Base-by-base conservation (phyloP, 2,888 invertebrate species). In the Podotricha telesiphe region DNA sequence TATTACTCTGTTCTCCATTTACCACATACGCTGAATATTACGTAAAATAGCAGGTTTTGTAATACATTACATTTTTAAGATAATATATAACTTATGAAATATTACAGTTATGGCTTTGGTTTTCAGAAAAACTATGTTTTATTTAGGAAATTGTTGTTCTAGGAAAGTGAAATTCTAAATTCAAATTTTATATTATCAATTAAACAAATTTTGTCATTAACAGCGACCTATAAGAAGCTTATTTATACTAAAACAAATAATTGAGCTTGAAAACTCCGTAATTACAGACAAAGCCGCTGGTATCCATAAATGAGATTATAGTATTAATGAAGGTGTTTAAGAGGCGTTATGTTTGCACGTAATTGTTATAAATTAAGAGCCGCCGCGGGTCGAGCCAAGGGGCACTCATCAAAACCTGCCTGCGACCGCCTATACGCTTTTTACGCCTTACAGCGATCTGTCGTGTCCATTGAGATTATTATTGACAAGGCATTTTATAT, bases 321-420 rank as follows among this genome's bases (percentile, higher is more conserved):
- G 76, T 80, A 82, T 84, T 86, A 86, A 87, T 87, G 81, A 84
- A 88, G 87, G 86, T 86, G 87, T 88, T 87, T 76, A 82, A 74
- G 73, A 82, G 84, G 83, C 82, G 82, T 83, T 81, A 82, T 84
- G 82, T 82, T 83, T 83, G 79, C 78, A 75, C 67, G 82, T 88
- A 86, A 88, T 89, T 87, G 85, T 86, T 86, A 86, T 81, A 86
- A 86, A 88, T 86, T 81, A 81, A 77, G 81, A 67, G 73, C 73
- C 73, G 77, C 78, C 76, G 70, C 75, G 71, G 62, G 66, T 51
- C 50, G 40, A 56, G 69, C 68, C 58, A 56, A 20, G 4, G 51
- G 55, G 56, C 69, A 67, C 45, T 59, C 45, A 22, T 45, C 62
- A 68, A 55, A 68, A 19, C 10, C 19, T 0, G n/a, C 51, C 64